These are phyloP conservation scores for Holothuria scabra DNA, from an alignment of 53 echinoderm and acorn worm species.

Conservation along the genomic window DNA sequence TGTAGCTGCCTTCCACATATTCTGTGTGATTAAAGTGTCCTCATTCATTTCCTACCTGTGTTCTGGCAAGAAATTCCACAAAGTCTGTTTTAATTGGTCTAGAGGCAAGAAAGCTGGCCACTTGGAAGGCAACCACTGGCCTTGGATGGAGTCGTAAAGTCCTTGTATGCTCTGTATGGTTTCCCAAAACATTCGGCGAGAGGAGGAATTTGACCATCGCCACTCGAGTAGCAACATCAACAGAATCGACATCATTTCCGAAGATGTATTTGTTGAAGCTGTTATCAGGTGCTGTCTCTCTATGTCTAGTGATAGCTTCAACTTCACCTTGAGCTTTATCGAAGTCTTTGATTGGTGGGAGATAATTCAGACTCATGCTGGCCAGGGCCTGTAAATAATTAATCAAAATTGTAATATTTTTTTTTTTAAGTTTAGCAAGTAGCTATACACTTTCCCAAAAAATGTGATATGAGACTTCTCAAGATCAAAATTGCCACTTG, in stretches of 20 bases:
- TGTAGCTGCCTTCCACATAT: too few species aligned
- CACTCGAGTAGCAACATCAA: slow-evolving; percentile 92
- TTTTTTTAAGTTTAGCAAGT: too few species aligned
- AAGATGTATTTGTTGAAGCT: slow-evolving; percentile 88
- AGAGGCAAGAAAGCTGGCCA: slow-evolving; percentile 77
- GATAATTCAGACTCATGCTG: slow-evolving; percentile 87
- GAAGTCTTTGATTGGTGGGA: slow-evolving; percentile 90
- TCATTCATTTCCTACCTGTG: slow-evolving; percentile 65
- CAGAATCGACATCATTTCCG: slow-evolving; percentile 95
- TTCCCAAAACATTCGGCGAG: slow-evolving; percentile 86
- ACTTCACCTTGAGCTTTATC: slow-evolving; percentile 82
- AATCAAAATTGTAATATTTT: too few species aligned
- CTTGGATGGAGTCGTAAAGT: slow-evolving; percentile 88
- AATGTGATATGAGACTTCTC: too few species aligned
- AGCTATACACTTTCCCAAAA: too few species aligned
- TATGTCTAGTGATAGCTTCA: slow-evolving; percentile 73
- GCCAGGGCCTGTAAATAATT: slow-evolving; percentile 83
- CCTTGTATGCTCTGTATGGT: slow-evolving; percentile 89
- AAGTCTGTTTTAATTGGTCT: slow-evolving; percentile 61
- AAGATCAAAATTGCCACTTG: too few species aligned
- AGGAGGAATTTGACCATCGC: slow-evolving; percentile 98
- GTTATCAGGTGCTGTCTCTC: slow-evolving; percentile 63
- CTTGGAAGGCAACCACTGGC: slow-evolving; percentile 96
- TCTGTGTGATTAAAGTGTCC: neutral
- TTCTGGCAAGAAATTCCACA: slow-evolving; percentile 68